Evolutionary conservation across 53 echinoderm and acorn worm species (phyloP).

Genomic region (Pentamera pediparva): DNA sequence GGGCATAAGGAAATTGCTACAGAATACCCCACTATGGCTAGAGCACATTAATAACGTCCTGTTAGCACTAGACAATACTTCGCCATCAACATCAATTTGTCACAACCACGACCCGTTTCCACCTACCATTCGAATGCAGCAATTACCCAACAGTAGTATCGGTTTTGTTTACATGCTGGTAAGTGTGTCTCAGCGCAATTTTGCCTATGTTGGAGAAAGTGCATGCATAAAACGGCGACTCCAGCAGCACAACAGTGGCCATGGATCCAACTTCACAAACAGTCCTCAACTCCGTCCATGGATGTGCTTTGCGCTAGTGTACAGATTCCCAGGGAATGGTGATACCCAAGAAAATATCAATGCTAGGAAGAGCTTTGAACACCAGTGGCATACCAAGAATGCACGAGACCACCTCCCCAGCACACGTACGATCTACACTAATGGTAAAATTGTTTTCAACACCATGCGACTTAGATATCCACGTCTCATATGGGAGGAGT

Average conservation of each 20-base stretch:
- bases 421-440: constrained; percentile 45
- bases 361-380: constrained; percentile 38
- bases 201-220: constrained; percentile 46
- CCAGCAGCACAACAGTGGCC: constrained; percentile 22
- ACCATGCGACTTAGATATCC: constrained; percentile 26
- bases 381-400: constrained; percentile 34
- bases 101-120: constrained; percentile 34
- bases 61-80: constrained; percentile 13
- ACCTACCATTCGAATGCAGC: constrained; percentile 16
- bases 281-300: constrained; percentile 42
- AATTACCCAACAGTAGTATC: constrained; percentile 19
- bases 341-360: constrained; percentile 28
- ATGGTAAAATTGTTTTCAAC: constrained; percentile 42
- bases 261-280: constrained; percentile 41
- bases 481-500: constrained; percentile 33
- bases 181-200: constrained; percentile 31
- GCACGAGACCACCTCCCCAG: constrained; percentile 25
- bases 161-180: constrained; percentile 43
- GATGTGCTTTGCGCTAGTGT: constrained; percentile 40
- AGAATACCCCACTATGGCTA: constrained; percentile 36
- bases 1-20: constrained; percentile 34
- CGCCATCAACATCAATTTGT: constrained; percentile 12
- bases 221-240: constrained; percentile 6
- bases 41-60: constrained; percentile 35
- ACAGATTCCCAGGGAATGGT: constrained; percentile 35